Base-by-base conservation (phyloP, 2,797 vertebrate species). In the Peromyscus nudipes region DNA sequence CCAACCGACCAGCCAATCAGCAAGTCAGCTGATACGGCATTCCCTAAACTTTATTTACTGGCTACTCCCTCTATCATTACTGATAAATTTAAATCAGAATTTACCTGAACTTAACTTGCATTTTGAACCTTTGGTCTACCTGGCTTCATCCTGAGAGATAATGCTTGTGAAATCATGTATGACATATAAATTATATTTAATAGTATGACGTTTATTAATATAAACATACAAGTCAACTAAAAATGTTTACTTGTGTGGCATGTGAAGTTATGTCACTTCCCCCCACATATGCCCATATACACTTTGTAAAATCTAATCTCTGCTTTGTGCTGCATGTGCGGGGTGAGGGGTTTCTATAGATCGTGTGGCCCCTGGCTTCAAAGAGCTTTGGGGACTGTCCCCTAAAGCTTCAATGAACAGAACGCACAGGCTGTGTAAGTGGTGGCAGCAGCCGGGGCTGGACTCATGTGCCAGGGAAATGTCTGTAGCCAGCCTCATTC, bases 41-140 rank as follows among this genome's bases (percentile, higher is more conserved):
- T 77, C 79, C 29, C 80, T 62, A 87, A 81, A 95, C n/a, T 89
- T 91, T 23, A 92, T 21, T 87, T n/a, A 80, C n/a, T 62, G 69
- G 31, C 67, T 77, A 81, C 16, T 73, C 12, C 6, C 21, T 77
- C 6, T 46, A 57, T 34, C 29, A 31, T 67, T 80, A 77, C 67
- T 64, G 90, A 40, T 9, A 73, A 27, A 79, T 40, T 69, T 82
- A 29, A 67, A 55, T 84, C 91, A 60, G 55, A 85, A 93, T 82
- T 83, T 64, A 52, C 27, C 43, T 88, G 55, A 89, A 92, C 40
- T 43, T 79, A 12, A 67, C 52, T 93, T 46, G 27, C 11, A 85
- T 92, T 92, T 55, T 76, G 79, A 89, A 91, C 17, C 25, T 95
- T 52, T 7, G 19, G 23, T 85, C 62, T 89, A 60, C 60, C 57